Evolutionary conservation across 2,888 invertebrate species (phyloP), one percentile per base, ranked within the genome.

Genomic region (Caenorhabditis sp.): DNA sequence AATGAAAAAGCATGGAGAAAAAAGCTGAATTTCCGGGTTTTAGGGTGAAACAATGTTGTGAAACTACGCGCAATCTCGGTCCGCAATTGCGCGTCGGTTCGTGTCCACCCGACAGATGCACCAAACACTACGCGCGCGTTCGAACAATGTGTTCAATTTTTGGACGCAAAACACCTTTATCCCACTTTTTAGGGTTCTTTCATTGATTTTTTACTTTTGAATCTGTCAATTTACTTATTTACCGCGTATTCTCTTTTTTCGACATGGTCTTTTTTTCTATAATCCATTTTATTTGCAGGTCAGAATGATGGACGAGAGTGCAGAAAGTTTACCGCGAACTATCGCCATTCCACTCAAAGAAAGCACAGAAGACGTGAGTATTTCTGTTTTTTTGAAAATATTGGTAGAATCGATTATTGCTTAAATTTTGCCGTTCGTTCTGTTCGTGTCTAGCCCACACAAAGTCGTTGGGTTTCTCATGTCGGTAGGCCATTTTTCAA

Each of bases 311-410:
- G 61, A 26, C n/a, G 61, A 55, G 1, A 35, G 18, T 11, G 20
- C n/a, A 47, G 47, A 62, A 50, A 50, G 20, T 13, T 15, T 32
- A 22, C 20, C 55, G 13, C 47, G 67, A 53, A 80, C 83, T 18
- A 86, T 89, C 47, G 85, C 87, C 18, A 89, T 89, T 44, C 89
- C 89, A 11, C 58, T 89, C 40, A 86, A 86, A 55, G 85, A 88
- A 77, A 86, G 86, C 24, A 55, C 77, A 9, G 88, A 88, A 79
- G 89, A 89, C 68, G 89, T 89, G 64, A 87, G 81, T 83, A 67
- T 69, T 44, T 13, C 1, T 22, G 4, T n/a, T 6, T 20, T 65
- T 47, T 13, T 40, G 2, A 2, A 40, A 40, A 40, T 40, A 11
- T 13, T 40, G 2, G 40, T 40, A 26, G 22, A 47, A 37, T 15